Conservation (phyloP, 1,140 invertebrate species). For the Nautilus pompilius region DNA sequence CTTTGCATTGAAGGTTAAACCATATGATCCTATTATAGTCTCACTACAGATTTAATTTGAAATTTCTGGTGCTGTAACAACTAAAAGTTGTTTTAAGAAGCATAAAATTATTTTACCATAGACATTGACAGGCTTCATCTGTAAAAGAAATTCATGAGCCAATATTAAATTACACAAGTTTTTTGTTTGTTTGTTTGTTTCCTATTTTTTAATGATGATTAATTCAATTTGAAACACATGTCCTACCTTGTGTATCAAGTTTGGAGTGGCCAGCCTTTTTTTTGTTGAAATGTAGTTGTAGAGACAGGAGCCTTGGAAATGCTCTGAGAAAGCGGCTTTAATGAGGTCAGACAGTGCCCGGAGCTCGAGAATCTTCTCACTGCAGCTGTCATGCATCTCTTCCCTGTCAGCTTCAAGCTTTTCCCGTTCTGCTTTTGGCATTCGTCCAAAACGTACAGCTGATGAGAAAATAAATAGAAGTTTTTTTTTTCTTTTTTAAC, state of each 20-base stretch:
- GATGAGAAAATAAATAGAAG: conserved; percentile 55
- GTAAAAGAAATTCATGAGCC: too few species aligned
- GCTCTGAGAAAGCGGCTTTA: conserved; percentile 36
- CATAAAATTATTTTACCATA: too few species aligned
- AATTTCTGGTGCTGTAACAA: too few species aligned
- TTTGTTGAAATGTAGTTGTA: neutral
- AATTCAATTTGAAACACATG: too few species aligned
- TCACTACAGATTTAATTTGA: too few species aligned
- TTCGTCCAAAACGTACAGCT: conserved; percentile 98
- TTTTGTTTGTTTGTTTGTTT: too few species aligned
- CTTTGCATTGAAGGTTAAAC: too few species aligned
- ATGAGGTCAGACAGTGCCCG: conserved; percentile 33
- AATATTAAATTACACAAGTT: too few species aligned
- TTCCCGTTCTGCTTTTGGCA: conserved; percentile 97
- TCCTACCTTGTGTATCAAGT: neutral
- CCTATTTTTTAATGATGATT: too few species aligned
- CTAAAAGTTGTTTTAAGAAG: too few species aligned
- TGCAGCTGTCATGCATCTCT: conserved; percentile 26
- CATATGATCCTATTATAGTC: too few species aligned
- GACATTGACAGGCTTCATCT: too few species aligned
- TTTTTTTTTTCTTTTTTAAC: neutral
- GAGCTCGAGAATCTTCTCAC: conserved; percentile 29
- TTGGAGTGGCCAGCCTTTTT: neutral
- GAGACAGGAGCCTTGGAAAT: conserved; percentile 12
- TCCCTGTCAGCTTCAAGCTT: conserved; percentile 77